Evolutionary conservation across 2,113 vertebrate genomes (phyloP), one percentile per base, ranked within the genome.

Genomic region (Oceanodroma tethys): DNA sequence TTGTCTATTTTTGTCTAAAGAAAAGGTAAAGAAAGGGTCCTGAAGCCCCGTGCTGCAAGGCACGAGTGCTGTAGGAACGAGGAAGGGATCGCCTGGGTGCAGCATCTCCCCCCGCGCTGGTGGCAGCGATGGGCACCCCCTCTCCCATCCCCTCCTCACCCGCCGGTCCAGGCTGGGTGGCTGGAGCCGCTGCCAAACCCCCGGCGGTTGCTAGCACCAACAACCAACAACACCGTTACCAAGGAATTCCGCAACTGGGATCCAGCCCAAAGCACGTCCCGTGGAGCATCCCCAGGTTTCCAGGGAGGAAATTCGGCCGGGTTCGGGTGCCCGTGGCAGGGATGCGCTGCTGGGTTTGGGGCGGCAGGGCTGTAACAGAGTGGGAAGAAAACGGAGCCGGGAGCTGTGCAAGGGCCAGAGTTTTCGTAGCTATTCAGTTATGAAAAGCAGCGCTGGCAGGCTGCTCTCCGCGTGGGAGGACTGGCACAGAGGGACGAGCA

Each of bases 401-500:
- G 53, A 93, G 34, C 65, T 0, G 1, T 34, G 73, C 52, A 3
- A 22, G 45, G 83, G 58, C 67, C 42, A 13, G 45, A 75, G 45
- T 68, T 96, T 73, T 55, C 15, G 3, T 83, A 70, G 71, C 75
- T 87, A 0, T 29, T 36, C 10, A 15, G 81, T 50, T 81, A 7
- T 52, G 82, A 65, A 40, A 45, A 90, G 86, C 81, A 67, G 72
- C 2, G 2, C 95, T 95, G 89, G 94, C 96, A 95, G 93, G 87
- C 43, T 26, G 86, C 71, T 70, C 73, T 52, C n/a, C 2, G 62
- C 18, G 65, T 96, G 94, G 95, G 97, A 97, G 91, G 86, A 93
- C 88, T 98, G 95, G 96, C 95, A 92, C 71, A 71, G 90, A 81
- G 90, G 89, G 90, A 87, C 1, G 36, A 96, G 94, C 97, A 97